A percentile compares a stretch with the other conserved stretches of the same genome.
Conservation (phyloP, 2,797 vertebrate genomes). For the Acanthiza pusilla region DNA sequence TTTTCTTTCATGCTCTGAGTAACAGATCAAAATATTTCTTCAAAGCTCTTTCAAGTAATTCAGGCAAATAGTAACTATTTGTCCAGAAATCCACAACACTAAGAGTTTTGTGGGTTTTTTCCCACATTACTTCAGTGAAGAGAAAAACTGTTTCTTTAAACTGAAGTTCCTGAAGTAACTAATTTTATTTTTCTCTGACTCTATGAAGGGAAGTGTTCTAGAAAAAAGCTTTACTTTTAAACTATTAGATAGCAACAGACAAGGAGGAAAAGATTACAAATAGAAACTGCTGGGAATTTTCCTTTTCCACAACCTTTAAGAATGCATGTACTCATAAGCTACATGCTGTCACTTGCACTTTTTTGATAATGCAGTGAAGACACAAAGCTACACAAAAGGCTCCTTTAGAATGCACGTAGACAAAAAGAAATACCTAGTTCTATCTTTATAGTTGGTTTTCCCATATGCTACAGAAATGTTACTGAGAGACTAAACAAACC, state of each 20-base stretch:
- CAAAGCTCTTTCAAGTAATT: background rate
- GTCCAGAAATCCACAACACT: background rate
- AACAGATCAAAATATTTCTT: slow-evolving; percentile 1
- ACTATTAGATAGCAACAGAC: background rate
- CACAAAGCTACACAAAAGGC: background rate
- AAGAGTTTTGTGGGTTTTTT: background rate
- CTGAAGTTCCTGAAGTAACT: background rate
- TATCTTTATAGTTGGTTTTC: background rate
- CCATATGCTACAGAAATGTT: background rate
- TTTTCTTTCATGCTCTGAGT: slow-evolving; percentile 7
- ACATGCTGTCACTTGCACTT: background rate
- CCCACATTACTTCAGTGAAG: background rate
- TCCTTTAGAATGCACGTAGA: background rate
- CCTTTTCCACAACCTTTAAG: background rate
- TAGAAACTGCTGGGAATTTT: background rate
- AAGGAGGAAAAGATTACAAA: background rate
- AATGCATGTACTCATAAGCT: background rate
- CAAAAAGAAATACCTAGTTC: background rate
- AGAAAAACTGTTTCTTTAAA: background rate
- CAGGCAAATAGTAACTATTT: background rate
- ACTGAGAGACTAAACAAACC: background rate
- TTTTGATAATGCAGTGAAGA: background rate
- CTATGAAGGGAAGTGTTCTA: background rate
- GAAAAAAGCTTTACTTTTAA: background rate
- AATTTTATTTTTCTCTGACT: background rate